Evolutionary conservation across 1,140 invertebrate genomes (phyloP).

Genomic region (Scaptomyza hsui): DNA sequence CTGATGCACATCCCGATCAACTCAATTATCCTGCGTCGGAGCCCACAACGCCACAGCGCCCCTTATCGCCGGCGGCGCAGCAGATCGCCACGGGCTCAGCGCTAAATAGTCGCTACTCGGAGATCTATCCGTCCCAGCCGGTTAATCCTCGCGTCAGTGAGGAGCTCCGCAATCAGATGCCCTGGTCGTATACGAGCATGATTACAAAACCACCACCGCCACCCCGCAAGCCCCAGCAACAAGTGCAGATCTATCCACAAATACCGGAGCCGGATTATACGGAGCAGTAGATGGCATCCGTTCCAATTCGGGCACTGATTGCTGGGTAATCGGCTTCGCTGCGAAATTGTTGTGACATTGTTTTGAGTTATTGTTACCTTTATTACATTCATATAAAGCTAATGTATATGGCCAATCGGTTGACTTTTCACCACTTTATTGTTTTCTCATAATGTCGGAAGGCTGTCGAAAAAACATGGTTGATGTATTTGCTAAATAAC

Average conservation of each 20-base stretch:
- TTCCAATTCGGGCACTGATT: slow-evolving; percentile 42
- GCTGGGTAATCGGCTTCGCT: slow-evolving; percentile 38
- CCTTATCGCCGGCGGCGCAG: slow-evolving; percentile 54
- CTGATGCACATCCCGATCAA: slow-evolving; percentile 74
- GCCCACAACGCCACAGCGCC: slow-evolving; percentile 20
- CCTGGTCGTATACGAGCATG: slow-evolving; percentile 80
- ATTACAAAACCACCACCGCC: slow-evolving; percentile 69
- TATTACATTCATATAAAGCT: slow-evolving; percentile 73
- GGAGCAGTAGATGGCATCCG: slow-evolving; percentile 48
- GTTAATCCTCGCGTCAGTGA: slow-evolving; percentile 67
- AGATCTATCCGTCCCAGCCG: slow-evolving; percentile 53
- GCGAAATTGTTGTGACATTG: slow-evolving; percentile 35
- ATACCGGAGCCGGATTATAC: slow-evolving; percentile 75
- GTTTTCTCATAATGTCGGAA: neutral
- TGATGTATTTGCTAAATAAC: neutral
- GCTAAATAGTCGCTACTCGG: slow-evolving; percentile 70
- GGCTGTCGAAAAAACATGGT: neutral
- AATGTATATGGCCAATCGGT: slow-evolving; percentile 67
- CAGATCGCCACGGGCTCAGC: slow-evolving; percentile 55
- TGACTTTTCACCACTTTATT: slow-evolving; percentile 13
- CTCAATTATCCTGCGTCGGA: slow-evolving; percentile 69
- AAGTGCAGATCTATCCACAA: slow-evolving; percentile 76
- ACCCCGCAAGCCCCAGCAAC: slow-evolving; percentile 74
- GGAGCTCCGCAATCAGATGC: slow-evolving; percentile 78
- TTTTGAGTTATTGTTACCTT: slow-evolving; percentile 78